These are phyloP conservation scores for Litocranius walleri DNA, from an alignment of 2,113 vertebrate genomes.

Conservation along the genomic window DNA sequence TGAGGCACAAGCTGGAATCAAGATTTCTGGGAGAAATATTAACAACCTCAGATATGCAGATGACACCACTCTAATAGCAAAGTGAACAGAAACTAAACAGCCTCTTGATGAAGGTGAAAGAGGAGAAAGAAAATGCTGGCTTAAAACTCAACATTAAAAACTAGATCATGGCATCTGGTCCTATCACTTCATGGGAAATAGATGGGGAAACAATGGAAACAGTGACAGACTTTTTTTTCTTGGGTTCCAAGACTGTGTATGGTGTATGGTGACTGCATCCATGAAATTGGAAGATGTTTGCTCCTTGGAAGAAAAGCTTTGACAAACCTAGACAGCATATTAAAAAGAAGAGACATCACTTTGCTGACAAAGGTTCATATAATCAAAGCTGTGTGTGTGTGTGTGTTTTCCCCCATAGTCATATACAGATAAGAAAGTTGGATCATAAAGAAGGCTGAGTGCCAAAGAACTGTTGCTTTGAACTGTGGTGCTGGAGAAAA, in stretches of 20 bases:
- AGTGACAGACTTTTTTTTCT: not conserved
- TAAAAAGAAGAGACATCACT: not conserved
- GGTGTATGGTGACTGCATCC: not conserved
- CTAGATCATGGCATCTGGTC: not conserved
- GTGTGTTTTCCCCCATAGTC: not conserved
- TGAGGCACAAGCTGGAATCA: not conserved
- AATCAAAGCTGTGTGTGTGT: not conserved
- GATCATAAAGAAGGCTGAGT: not conserved
- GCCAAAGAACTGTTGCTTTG: not conserved
- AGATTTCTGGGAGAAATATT: not conserved
- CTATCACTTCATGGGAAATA: not conserved
- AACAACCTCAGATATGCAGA: not conserved
- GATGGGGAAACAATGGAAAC: not conserved
- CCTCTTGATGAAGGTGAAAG: not conserved
- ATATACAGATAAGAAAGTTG: not conserved
- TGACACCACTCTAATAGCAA: not conserved
- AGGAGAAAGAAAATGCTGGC: not conserved
- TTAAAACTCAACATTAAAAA: not conserved
- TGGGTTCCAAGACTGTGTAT: fast-evolving
- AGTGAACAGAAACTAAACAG: not conserved
- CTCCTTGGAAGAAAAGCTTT: not conserved
- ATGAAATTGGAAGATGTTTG: not conserved
- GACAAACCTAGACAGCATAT: not conserved
- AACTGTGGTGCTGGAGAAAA: not conserved
- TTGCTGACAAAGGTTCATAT: not conserved